phyloP scores from a whole-genome alignment of 2,888 invertebrate species.

The Aphrophora alni region DNA sequence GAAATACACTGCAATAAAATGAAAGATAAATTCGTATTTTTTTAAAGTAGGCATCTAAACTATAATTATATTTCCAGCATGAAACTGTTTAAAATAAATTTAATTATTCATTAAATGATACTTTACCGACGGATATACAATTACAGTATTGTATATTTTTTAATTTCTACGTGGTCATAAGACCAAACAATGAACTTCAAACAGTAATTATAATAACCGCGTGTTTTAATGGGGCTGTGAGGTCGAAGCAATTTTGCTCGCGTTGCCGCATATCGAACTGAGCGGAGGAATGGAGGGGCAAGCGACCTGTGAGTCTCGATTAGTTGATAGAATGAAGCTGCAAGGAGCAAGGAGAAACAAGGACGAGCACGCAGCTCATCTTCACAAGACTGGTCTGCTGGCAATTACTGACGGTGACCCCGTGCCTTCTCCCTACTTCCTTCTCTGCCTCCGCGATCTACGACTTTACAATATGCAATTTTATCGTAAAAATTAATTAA shows the following conservation, averaged over 20 bases:
- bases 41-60: too few relatives aligned
- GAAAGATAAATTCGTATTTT: too few relatives aligned
- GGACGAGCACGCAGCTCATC: neutral
- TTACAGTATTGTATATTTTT: neutral
- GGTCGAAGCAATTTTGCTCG: neutral
- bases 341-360: conserved; percentile 9
- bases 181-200: neutral
- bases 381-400: neutral
- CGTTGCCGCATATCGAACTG: neutral
- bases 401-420: neutral
- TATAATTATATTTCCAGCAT: too few relatives aligned
- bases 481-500: neutral
- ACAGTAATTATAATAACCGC: neutral
- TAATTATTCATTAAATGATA: neutral
- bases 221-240: neutral
- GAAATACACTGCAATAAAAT: too few relatives aligned
- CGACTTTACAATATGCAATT: neutral
- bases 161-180: neutral
- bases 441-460: neutral
- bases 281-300: neutral
- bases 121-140: neutral
- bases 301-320: neutral
- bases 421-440: neutral
- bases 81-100: neutral
- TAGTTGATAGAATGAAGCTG: neutral